Evolutionary conservation across 2,797 vertebrate species (phyloP).

Genomic region (Prunella strophiata): DNA sequence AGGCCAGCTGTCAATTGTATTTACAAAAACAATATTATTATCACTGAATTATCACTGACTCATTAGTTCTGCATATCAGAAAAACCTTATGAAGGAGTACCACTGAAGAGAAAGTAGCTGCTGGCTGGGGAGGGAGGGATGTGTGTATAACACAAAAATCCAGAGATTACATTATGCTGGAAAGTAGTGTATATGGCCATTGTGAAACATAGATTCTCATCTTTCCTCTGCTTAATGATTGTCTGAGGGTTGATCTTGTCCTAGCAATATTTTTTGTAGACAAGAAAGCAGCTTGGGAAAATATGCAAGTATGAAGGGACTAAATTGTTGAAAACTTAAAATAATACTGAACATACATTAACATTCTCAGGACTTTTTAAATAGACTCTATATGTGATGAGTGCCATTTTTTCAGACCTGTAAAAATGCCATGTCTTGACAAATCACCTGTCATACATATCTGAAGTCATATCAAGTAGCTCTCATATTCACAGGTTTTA

Average conservation of each 20-base stretch:
- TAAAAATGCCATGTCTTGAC: background rate
- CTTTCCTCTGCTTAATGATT: conserved; percentile 25
- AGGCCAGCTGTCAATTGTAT: background rate
- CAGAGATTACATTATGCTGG: conserved; percentile 14
- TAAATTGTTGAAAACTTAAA: background rate
- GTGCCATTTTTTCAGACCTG: background rate
- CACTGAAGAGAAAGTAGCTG: conserved; percentile 34
- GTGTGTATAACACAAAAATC: background rate
- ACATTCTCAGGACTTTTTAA: background rate
- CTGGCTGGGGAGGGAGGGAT: conserved; percentile 36
- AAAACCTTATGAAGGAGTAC: background rate
- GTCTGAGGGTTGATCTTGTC: background rate
- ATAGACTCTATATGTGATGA: background rate
- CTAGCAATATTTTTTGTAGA: background rate
- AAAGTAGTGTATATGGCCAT: background rate
- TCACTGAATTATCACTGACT: background rate
- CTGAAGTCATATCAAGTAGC: background rate
- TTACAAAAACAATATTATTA: background rate
- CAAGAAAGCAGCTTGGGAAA: background rate
- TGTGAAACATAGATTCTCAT: conserved; percentile 21
- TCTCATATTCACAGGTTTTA: background rate
- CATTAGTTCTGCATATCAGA: background rate
- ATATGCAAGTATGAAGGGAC: background rate
- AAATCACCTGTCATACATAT: background rate
- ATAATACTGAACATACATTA: background rate